Evolutionary conservation across 2,888 invertebrate genomes (phyloP).

Genomic region (Deilephila porcellus): DNA sequence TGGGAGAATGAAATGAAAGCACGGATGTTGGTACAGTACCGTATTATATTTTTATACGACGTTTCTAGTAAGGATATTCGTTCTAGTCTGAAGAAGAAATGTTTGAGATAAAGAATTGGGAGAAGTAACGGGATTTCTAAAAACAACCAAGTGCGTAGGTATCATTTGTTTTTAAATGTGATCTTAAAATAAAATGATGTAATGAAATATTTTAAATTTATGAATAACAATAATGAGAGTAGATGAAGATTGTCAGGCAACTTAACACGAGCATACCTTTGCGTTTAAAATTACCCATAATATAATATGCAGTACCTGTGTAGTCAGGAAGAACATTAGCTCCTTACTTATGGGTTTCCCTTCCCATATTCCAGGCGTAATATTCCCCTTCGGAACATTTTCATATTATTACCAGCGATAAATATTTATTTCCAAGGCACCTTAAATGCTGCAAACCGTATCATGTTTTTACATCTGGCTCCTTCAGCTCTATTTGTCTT

Average conservation of each 20-base stretch:
- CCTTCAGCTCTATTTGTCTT: not conserved
- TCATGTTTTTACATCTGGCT: not conserved
- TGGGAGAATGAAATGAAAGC: not conserved
- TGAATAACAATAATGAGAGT: too few relatives aligned
- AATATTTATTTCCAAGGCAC: conserved; percentile 17
- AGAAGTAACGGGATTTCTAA: too few relatives aligned
- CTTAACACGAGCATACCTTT: not conserved
- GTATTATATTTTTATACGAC: not conserved
- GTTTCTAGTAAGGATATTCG: too few relatives aligned
- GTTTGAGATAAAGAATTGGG: too few relatives aligned
- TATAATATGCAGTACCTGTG: too few relatives aligned
- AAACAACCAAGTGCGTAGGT: too few relatives aligned
- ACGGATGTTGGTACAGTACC: not conserved
- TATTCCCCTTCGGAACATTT: not conserved
- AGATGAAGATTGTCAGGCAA: too few relatives aligned
- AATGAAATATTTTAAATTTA: too few relatives aligned
- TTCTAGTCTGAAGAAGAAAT: too few relatives aligned
- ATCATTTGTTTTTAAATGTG: too few relatives aligned
- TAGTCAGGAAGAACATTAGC: not conserved
- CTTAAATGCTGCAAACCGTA: not conserved
- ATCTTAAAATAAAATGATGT: too few relatives aligned
- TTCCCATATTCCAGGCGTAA: not conserved
- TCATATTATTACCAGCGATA: conserved; percentile 15
- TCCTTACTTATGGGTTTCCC: not conserved
- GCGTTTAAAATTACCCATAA: not conserved